Evolutionary conservation across 2,113 vertebrate genomes (phyloP).

Genomic region (Hemibagrus wyckioides): DNA sequence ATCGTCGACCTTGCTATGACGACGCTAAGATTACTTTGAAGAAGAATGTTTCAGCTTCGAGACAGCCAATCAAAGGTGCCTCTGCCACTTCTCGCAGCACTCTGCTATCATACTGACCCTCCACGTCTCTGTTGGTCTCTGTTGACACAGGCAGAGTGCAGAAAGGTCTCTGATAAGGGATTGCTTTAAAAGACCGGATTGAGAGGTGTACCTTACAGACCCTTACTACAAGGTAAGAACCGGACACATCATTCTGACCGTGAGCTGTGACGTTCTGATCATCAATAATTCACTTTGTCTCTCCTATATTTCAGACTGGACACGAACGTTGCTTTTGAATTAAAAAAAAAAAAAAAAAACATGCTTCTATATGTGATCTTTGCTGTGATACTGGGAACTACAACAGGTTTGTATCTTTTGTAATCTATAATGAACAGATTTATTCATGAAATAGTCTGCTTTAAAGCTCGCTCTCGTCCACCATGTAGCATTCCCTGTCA

Average conservation of each 20-base stretch:
- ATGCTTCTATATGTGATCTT: conserved; percentile 64
- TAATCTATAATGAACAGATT: not conserved
- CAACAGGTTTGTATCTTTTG: conserved; percentile 64
- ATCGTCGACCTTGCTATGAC: conserved; percentile 39
- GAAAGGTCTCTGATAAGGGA: conserved; percentile 74
- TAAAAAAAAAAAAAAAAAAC: conserved; percentile 35
- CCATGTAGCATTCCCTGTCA: conserved; percentile 65
- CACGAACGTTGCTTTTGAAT: conserved; percentile 19
- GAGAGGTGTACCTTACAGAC: conserved; percentile 54
- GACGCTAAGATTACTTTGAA: conserved; percentile 35
- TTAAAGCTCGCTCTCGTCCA: not conserved
- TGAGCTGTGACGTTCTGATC: not conserved
- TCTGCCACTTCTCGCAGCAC: not conserved
- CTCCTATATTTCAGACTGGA: conserved; percentile 52
- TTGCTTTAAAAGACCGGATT: conserved; percentile 69
- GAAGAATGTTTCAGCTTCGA: conserved; percentile 31
- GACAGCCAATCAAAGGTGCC: conserved; percentile 30
- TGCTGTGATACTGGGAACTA: conserved; percentile 56
- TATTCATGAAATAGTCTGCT: not conserved
- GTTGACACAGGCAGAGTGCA: conserved; percentile 76
- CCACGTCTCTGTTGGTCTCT: conserved; percentile 85
- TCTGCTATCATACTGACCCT: conserved; percentile 68
- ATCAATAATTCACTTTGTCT: not conserved
- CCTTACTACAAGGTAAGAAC: conserved; percentile 56
- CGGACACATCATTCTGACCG: not conserved